phyloP scores from a whole-genome alignment of 2,113 vertebrate species.

The Canis aureus region DNA sequence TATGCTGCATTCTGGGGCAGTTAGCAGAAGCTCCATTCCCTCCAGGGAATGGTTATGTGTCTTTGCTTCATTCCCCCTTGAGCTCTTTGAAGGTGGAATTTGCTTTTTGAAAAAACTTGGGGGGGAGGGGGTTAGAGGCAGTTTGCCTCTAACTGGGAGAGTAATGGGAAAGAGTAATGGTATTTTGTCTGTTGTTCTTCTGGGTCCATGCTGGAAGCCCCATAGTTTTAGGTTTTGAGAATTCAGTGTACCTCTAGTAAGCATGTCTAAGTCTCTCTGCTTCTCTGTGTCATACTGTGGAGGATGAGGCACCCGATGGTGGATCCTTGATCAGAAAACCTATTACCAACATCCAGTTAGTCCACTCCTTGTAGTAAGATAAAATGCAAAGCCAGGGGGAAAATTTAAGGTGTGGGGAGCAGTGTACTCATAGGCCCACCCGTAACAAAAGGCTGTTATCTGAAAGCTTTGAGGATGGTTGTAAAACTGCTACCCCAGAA shows the following conservation, averaged over 20 bases:
- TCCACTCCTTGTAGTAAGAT: neutral
- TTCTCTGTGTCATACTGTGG: neutral
- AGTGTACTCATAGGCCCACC: no score
- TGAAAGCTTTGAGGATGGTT: neutral
- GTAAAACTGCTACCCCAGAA: slow-evolving; percentile 61
- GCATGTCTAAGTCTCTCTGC: neutral
- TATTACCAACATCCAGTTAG: neutral
- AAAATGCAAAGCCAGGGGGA: slow-evolving; percentile 57
- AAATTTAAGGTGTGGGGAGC: neutral
- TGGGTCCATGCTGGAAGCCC: slow-evolving; percentile 41
- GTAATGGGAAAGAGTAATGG: neutral
- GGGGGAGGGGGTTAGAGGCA: neutral
- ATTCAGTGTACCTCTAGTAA: slow-evolving; percentile 50
- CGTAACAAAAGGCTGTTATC: neutral
- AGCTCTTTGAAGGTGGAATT: slow-evolving; percentile 62
- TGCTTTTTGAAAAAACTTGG: slow-evolving; percentile 19
- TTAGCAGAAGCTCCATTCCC: neutral
- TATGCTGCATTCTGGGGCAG: slow-evolving; percentile 63
- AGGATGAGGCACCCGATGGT: neutral
- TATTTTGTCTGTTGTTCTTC: slow-evolving; percentile 10
- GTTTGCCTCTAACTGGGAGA: neutral
- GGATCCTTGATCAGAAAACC: neutral
- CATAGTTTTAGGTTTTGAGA: slow-evolving; percentile 72
- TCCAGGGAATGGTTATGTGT: fast-evolving
- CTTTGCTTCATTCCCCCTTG: slow-evolving; percentile 63